phyloP scores from a whole-genome alignment of 2,113 vertebrate species.

The Crocuta crocuta region DNA sequence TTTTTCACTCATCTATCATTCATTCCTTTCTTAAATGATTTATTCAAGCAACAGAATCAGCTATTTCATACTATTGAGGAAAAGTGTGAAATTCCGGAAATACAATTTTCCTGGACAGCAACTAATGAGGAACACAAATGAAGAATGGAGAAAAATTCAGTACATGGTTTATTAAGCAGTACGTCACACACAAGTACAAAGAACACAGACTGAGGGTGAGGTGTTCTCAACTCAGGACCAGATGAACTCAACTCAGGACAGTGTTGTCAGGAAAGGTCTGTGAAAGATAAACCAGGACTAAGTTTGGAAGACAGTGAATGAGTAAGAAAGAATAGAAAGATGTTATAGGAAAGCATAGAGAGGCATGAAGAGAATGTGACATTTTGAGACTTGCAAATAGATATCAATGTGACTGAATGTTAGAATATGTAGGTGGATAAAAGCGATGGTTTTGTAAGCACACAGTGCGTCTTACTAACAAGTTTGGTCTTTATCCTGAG shows the following conservation, averaged over 20 bases:
- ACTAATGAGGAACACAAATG: neutral
- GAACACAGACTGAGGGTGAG: neutral
- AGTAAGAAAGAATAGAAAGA: neutral
- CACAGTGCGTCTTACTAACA: neutral
- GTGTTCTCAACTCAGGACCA: neutral
- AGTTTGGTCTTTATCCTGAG: neutral
- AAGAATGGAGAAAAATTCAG: neutral
- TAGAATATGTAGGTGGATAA: neutral
- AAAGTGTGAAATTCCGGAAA: neutral
- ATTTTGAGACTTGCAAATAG: neutral
- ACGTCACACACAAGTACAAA: neutral
- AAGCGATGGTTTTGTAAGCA: neutral
- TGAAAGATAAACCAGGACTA: neutral
- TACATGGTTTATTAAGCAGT: neutral
- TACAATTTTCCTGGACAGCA: neutral
- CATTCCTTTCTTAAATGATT: neutral
- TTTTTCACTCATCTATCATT: neutral
- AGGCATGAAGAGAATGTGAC: neutral
- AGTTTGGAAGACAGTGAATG: neutral
- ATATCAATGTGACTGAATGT: neutral
- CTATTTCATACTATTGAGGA: neutral
- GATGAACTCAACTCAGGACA: neutral
- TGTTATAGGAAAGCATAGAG: fast-evolving
- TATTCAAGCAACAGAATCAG: neutral
- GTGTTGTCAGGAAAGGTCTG: neutral